Evolutionary conservation across 2,797 vertebrate genomes (phyloP), one percentile per base, ranked within the genome.

Genomic region (Podarcis lilfordi): DNA sequence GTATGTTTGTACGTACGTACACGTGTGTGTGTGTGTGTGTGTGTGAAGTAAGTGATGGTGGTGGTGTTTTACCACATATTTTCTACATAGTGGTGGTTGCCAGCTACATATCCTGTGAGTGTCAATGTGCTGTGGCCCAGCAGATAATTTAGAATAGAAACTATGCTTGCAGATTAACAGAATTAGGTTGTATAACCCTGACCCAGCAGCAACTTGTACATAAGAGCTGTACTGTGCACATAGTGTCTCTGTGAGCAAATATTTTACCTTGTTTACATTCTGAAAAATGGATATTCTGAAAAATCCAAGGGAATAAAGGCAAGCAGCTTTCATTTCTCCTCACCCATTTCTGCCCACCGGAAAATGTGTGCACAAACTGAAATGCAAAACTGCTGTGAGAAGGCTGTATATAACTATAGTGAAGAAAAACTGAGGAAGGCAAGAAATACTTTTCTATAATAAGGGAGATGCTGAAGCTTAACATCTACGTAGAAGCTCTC

Each of bases 281-380:
- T 79, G 79, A 69, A 0, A 0, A 8, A n/a, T 25, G 11, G 59
- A 23, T 35, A 2, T 19, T 87, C 23, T 27, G 21, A 91, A 32
- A 89, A 64, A 83, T 55, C 23, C 69, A 45, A 66, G 92, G 78
- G 21, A 64, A 64, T 64, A 64, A 74, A 82, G 85, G 1, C 13
- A n/a, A 89, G 68, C 19, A 61, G 2, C 87, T 76, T 71, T 89
- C 3, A 29, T 4, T 2, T 88, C 76, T 40, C 7, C 7, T 89
- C 4, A 4, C 27, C 1, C 69, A 37, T 84, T 13, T 55, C 64
- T 80, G 32, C 2, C 89, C 86, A 92, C 45, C 10, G 69, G 45
- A 27, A 90, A 80, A 19, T 5, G 40, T 55, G n/a, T 61, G 1
- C 25, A 37, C 8, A 50, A 59, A 35, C 8, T 72, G 64, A 55